Conservation (phyloP, 2,888 invertebrate genomes). For the Platycnemis pennipes region DNA sequence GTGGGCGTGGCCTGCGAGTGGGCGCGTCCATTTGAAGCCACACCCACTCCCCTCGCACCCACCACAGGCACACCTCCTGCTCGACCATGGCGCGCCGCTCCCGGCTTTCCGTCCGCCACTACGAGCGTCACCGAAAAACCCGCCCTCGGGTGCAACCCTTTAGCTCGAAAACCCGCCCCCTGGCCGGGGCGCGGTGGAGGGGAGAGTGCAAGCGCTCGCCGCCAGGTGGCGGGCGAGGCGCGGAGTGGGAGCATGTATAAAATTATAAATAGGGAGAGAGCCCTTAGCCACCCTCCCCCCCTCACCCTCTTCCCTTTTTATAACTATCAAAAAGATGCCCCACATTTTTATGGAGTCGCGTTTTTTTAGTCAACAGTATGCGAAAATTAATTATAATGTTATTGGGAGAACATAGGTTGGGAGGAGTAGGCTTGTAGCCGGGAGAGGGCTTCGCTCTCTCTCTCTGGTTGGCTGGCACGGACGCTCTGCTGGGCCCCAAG, state of each 20-base stretch:
- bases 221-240: background rate
- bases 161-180: background rate
- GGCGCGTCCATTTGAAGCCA: background rate
- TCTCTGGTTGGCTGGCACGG: too few relatives aligned
- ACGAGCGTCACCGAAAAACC: conserved; percentile 41
- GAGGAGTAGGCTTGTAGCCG: conserved; percentile 46
- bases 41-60: background rate
- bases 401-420: conserved; percentile 63
- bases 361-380: conserved; percentile 66
- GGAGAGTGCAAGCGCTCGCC: too few relatives aligned
- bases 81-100: background rate
- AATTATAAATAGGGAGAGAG: conserved; percentile 62
- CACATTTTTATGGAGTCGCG: conserved; percentile 66
- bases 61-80: background rate
- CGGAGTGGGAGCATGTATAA: conserved; percentile 46
- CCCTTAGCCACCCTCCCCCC: background rate
- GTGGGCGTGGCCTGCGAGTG: background rate
- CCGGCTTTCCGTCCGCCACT: background rate
- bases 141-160: background rate
- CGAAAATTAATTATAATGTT: conserved; percentile 68
- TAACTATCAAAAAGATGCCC: conserved; percentile 68
- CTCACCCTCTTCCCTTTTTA: conserved; percentile 35
- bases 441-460: too few relatives aligned
- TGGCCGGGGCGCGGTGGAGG: background rate
- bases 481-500: too few relatives aligned